Percentiles rank a stretch among this genome's conserved stretches.
Conservation (phyloP, 2,797 vertebrate genomes). For the Tragelaphus oryx region DNA sequence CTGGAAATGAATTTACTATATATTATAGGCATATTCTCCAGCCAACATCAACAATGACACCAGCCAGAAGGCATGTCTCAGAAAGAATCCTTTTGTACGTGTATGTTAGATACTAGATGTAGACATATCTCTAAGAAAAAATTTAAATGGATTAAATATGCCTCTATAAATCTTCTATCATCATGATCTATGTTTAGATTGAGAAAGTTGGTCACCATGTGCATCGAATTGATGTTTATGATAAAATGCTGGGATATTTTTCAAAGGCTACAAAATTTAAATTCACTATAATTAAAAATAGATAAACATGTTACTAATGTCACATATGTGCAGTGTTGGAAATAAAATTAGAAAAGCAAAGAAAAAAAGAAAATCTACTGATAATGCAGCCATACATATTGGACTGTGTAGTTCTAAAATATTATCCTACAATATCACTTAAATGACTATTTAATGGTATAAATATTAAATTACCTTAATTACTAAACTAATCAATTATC, state of each 20-base stretch:
- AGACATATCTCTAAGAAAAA: background rate
- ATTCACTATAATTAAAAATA: background rate
- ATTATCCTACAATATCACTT: background rate
- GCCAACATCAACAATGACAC: conserved; percentile 63
- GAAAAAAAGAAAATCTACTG: background rate
- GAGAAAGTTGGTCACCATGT: background rate
- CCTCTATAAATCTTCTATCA: background rate
- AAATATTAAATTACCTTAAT: background rate
- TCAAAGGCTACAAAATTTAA: background rate
- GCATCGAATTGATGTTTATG: background rate
- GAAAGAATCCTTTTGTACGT: background rate
- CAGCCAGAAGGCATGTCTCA: conserved; percentile 36
- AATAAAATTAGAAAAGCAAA: background rate
- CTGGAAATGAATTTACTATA: conserved; percentile 52
- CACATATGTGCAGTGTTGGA: background rate
- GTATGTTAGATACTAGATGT: background rate
- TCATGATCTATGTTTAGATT: background rate
- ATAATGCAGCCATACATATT: background rate
- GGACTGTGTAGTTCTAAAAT: background rate
- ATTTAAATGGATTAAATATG: background rate
- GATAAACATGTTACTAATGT: background rate
- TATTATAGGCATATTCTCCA: conserved; percentile 40
- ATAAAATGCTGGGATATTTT: background rate
- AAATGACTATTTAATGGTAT: background rate
- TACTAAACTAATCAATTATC: background rate